Base-by-base conservation (phyloP, 2,888 invertebrate species). In the Choreutis nemorana region DNA sequence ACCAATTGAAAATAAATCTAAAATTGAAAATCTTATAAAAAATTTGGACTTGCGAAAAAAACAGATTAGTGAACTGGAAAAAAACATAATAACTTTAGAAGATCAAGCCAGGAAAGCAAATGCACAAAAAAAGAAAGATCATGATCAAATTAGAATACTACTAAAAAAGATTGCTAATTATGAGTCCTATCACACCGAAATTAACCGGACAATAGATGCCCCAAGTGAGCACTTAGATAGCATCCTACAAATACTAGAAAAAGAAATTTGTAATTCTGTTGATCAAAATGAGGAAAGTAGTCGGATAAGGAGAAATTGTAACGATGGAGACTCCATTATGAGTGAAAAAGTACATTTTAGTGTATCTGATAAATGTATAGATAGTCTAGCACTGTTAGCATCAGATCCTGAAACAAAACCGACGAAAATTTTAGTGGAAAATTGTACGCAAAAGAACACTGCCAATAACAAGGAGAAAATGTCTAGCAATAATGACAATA, bases 231-330 rank as follows among this genome's bases (percentile, higher is more conserved):
- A 70, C 32, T 42, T 78, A 11, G 70, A 75, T 36, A 58, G 53
- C 33, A 49, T 78, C 27, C 67, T 77, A 10, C 65, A 66, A 52
- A 64, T 65, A 23, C 53, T 77, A 4, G 78, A 77, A 54, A 55
- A 68, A 14, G 78, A 78, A 45, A 42, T n/a, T n/a, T n/a, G n/a
- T n/a, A n/a, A n/a, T n/a, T n/a, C n/a, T n/a, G n/a, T n/a, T n/a
- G n/a, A n/a, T n/a, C n/a, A n/a, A n/a, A n/a, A n/a, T n/a, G n/a
- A n/a, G n/a, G n/a, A n/a, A n/a, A n/a, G n/a, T n/a, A n/a, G n/a
- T n/a, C n/a, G n/a, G n/a, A n/a, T n/a, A n/a, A n/a, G n/a, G n/a
- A n/a, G n/a, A n/a, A n/a, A n/a, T n/a, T n/a, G n/a, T n/a, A n/a
- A n/a, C n/a, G n/a, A n/a, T n/a, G n/a, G n/a, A n/a, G n/a, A n/a